Conservation (phyloP, 64 coral and sea anemone genomes). For the Pocillopora damicornis region DNA sequence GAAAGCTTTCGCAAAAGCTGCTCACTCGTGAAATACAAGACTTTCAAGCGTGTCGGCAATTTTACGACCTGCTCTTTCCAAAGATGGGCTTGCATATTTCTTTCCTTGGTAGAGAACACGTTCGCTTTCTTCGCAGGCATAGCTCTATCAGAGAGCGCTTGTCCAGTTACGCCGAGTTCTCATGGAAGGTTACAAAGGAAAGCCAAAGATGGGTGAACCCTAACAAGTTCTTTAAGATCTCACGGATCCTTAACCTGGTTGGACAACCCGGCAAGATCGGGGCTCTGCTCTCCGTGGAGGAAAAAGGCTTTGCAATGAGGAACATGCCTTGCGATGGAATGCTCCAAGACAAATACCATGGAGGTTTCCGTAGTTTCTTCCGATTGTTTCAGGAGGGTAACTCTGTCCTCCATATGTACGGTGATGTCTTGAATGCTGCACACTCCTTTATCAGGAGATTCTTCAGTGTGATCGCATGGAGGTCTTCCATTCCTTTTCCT, state of each 20-base stretch:
- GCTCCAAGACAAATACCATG: conserved; percentile 18
- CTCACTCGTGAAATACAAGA: conserved; percentile 18
- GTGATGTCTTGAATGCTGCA: conserved; percentile 43
- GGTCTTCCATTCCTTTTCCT: conserved; percentile 37
- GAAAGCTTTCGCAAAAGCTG: conserved; percentile 24
- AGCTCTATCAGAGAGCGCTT: conserved; percentile 29
- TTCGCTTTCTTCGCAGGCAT: conserved; percentile 35
- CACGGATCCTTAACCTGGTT: conserved; percentile 54
- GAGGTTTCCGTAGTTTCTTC: conserved; percentile 31
- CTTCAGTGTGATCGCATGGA: conserved; percentile 33
- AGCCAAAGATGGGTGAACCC: conserved; percentile 37
- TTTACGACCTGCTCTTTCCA: conserved; percentile 68
- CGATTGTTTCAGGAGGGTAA: conserved; percentile 31
- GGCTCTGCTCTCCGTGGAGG: conserved; percentile 38
- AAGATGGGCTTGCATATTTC: conserved; percentile 48
- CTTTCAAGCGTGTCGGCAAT: conserved; percentile 32
- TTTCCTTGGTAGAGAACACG: conserved; percentile 20
- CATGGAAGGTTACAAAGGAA: conserved; percentile 31
- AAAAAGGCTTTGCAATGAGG: conserved; percentile 27
- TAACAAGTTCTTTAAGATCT: conserved; percentile 54
- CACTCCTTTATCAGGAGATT: conserved; percentile 44
- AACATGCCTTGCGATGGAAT: conserved; percentile 27
- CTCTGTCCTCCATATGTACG: conserved; percentile 23
- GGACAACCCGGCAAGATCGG: conserved; percentile 31
- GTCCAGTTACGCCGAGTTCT: conserved; percentile 27